Evolutionary conservation across 2,113 vertebrate genomes (phyloP), one percentile per base, ranked within the genome.

Genomic region (Vidua macroura): DNA sequence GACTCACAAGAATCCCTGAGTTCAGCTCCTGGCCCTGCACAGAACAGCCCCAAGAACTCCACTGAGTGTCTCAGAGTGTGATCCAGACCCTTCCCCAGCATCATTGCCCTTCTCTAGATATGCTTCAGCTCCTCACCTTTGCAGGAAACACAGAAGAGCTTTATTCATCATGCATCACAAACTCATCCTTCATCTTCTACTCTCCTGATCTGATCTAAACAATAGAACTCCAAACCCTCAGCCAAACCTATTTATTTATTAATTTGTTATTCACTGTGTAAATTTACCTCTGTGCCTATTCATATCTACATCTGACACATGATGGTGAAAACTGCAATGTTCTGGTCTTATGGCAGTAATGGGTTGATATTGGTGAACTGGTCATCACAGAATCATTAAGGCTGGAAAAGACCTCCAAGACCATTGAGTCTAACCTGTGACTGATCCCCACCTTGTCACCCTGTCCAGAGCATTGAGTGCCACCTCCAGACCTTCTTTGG

Each of bases 371-470:
- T 39, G 17, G 5, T 51, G 48, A 62, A 20, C 9, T 15, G 11
- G 16, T 43, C 51, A 51, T 31, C 16, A 58, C 52, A 51, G 12
- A 66, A 28, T 5, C 9, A 22, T 22, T 27, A 3, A 25, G 31
- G 25, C 2, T 86, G 37, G 44, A 68, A 86, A 86, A 68, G 13
- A 10, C 9, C 13, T 49, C 10, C 35, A 49, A 24, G 16, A 9
- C 2, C 31, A 59, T 5, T 0, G 2, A 59, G 21, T 33, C 63
- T 44, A 51, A 27, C 6, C 44, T 68, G 52, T 35, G 44, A 31
- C 11, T 0, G 0, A 27, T 13, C 8, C 13, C 3, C 31, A 51
- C 2, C 10, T 44, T 37, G 52, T 31, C 24, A 30, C 51, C 56
- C 70, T 43, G 30, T 15, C 52, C 60, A 85, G 52, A 35, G 35